Conservation (phyloP, 2,113 vertebrate species). For the Craseonycteris thonglongyai region DNA sequence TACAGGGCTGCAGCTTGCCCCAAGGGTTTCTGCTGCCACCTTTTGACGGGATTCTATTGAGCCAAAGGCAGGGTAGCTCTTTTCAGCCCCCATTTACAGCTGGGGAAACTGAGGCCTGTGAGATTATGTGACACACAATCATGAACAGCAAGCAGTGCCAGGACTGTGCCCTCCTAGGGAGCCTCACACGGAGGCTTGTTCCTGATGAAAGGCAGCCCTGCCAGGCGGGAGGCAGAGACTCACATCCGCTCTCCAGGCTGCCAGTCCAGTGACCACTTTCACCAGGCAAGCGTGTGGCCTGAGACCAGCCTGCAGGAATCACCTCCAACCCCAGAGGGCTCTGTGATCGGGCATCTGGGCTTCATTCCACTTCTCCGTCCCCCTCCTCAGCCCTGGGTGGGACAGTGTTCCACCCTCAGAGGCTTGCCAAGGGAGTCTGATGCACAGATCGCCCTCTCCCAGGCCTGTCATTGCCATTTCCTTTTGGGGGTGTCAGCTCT, state of each 20-base stretch:
- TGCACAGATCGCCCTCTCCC: not conserved
- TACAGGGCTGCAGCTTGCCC: not conserved
- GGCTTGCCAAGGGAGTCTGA: not conserved
- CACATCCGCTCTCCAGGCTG: not conserved
- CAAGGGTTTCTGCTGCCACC: not conserved
- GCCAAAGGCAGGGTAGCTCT: not conserved
- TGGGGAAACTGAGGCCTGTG: not conserved
- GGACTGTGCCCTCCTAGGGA: too few species aligned
- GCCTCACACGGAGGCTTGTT: not conserved
- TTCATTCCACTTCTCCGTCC: not conserved
- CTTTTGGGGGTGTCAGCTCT: not conserved
- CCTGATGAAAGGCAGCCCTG: not conserved
- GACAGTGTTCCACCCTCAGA: not conserved
- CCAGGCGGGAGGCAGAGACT: not conserved
- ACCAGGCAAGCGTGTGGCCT: not conserved
- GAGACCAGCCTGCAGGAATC: rapidly evolving
- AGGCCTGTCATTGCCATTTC: not conserved
- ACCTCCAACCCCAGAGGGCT: not conserved
- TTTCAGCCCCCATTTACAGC: not conserved
- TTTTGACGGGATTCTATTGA: not conserved
- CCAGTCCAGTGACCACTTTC: not conserved
- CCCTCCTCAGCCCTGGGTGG: not conserved
- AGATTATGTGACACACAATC: not conserved
- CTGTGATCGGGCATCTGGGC: not conserved
- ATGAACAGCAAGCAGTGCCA: not conserved